Conservation (phyloP, 1,140 invertebrate species). For the Zaprionus africanus region DNA sequence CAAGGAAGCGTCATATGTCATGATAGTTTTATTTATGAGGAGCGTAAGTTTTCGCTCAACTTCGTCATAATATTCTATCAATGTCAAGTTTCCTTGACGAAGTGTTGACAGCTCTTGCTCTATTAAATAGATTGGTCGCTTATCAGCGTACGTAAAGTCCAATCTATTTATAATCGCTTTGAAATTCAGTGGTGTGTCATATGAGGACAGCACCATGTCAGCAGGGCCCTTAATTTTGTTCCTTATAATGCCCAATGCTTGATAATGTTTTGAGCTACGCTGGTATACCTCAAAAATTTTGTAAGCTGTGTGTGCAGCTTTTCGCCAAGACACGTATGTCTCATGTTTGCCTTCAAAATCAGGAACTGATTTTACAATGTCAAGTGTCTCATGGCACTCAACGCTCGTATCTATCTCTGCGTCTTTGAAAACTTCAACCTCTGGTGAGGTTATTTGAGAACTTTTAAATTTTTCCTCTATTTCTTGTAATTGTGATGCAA, state of each 20-base stretch:
- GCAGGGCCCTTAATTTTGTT: conserved; percentile 56
- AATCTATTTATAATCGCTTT: conserved; percentile 42
- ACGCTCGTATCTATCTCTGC: conserved; percentile 17
- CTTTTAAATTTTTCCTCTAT: not conserved
- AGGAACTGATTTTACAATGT: conserved; percentile 46
- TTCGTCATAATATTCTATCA: conserved; percentile 32
- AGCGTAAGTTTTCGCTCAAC: conserved; percentile 35
- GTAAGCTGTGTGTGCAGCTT: conserved; percentile 47
- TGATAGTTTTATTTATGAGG: conserved; percentile 41
- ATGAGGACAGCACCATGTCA: conserved; percentile 43
- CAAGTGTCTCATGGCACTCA: conserved; percentile 37
- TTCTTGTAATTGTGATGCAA: not conserved
- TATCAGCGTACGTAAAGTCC: conserved; percentile 48
- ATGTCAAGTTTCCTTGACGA: conserved; percentile 22
- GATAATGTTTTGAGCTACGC: conserved; percentile 46
- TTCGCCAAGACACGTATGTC: conserved; percentile 47
- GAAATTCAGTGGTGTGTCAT: conserved; percentile 48
- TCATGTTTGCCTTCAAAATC: conserved; percentile 48
- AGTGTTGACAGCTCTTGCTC: conserved; percentile 29
- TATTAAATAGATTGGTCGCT: conserved; percentile 41
- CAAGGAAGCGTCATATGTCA: conserved; percentile 33
- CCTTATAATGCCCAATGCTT: conserved; percentile 44
- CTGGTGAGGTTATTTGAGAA: not conserved
- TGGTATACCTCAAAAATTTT: conserved; percentile 44
- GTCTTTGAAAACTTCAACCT: conserved; percentile 19